Base-by-base conservation (phyloP, 1,140 invertebrate species). In the Bradynema listronoti region DNA sequence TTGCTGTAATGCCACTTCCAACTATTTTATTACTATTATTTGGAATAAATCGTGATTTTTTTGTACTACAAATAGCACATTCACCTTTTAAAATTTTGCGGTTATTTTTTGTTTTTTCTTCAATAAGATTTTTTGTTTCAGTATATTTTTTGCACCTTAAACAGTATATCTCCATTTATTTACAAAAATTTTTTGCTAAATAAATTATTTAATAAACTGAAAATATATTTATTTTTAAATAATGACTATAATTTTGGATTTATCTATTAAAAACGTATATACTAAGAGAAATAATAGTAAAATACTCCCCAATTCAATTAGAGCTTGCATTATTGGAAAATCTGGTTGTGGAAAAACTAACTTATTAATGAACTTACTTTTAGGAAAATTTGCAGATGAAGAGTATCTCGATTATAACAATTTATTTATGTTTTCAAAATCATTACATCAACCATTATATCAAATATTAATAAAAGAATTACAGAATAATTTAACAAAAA, bases 361-460 rank as follows among this genome's bases (percentile, higher is more conserved):
- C 36, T 58, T 58, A 9, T 6, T 58, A 3, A 68, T 65, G 54
- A 65, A 65, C 51, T 67, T 65, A 65, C 45, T 65, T 1, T 49
- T 65, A 25, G 33, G 52, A 30, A 32, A 41, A 42, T 64, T 33
- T 33, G 0, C 16, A 4, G 58, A 45, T 16, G 50, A 65, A 1
- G 63, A 65, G 46, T 65, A 65, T 52, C 42, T 65, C 14, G 63
- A 65, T 43, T 65, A 65, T 43, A 60, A 68, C 43, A 65, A 65
- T 42, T 50, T 65, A 14, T 68, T 41, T n/a, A 68, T 65, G 24
- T 65, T 65, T 68, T 56, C 63, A 27, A 68, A 69, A 2, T 61
- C 52, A 9, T 27, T 65, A 2, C 52, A 69, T 42, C 63, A 65
- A 68, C 63, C 63, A 1, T 46, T 61, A 9, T 65, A 65, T 67